Conservation (phyloP, 2,797 vertebrate genomes). For the Enteromius anoplus region DNA sequence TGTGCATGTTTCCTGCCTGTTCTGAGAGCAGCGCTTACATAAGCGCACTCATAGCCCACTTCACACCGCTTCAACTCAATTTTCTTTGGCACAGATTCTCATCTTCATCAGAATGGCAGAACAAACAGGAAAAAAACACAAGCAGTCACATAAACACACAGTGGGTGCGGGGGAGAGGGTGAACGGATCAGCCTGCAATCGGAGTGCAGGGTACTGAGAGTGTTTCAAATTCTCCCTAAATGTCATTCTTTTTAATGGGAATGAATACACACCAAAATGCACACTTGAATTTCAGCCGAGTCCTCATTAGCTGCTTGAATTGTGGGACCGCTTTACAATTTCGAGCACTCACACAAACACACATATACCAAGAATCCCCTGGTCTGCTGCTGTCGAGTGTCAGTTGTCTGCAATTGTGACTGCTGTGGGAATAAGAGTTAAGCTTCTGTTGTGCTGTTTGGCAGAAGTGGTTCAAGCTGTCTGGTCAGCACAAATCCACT, state of each 20-base stretch:
- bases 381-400: slow-evolving; percentile 64
- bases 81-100: slow-evolving; percentile 41
- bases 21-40: slow-evolving; percentile 69
- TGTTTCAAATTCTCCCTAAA: slow-evolving; percentile 5
- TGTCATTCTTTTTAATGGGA: background rate
- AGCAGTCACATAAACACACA: slow-evolving; percentile 44
- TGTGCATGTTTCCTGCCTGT: slow-evolving; percentile 60
- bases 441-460: slow-evolving; percentile 59
- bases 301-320: slow-evolving; percentile 26
- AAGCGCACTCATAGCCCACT: slow-evolving; percentile 70
- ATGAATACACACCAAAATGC: slow-evolving; percentile 2
- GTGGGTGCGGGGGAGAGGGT: slow-evolving; percentile 15
- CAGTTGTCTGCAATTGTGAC: slow-evolving; percentile 65
- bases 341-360: slow-evolving; percentile 50
- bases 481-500: slow-evolving; percentile 58
- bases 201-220: background rate
- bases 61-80: slow-evolving; percentile 61
- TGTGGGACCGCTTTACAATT: slow-evolving; percentile 47
- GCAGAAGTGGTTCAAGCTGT: slow-evolving; percentile 67
- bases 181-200: slow-evolving; percentile 1
- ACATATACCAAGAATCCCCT: slow-evolving; percentile 55
- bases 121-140: slow-evolving; percentile 30
- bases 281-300: slow-evolving; percentile 16
- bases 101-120: slow-evolving; percentile 39
- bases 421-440: slow-evolving; percentile 63